Conservation (phyloP, 2,797 vertebrate genomes). For the Sphenodon punctatus region DNA sequence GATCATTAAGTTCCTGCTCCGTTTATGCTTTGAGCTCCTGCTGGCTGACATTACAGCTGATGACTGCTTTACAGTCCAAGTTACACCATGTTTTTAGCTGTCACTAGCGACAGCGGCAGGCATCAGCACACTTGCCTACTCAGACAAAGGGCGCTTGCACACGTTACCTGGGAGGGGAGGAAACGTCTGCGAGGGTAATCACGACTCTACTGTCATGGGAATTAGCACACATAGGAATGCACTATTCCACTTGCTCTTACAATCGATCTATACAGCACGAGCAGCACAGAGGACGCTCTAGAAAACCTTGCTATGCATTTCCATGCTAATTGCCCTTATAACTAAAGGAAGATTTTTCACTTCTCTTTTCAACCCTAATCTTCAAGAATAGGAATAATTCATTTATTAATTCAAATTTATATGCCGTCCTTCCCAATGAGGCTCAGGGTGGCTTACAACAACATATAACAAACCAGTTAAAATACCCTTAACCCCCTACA, state of each 20-base stretch:
- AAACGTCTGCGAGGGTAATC: no score
- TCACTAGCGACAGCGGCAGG: neutral
- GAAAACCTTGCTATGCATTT: neutral
- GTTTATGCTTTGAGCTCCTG: neutral
- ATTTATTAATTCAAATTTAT: no score
- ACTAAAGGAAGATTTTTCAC: conserved; percentile 1
- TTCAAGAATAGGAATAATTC: neutral
- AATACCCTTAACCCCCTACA: no score
- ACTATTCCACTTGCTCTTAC: no score
- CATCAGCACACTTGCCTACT: neutral
- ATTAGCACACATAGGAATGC: no score
- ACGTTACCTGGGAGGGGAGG: no score
- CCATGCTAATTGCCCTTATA: neutral
- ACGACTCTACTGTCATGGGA: no score
- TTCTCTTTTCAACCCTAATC: neutral
- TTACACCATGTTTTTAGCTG: neutral
- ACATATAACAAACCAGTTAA: no score
- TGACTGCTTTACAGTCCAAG: neutral
- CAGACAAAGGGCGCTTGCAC: no score
- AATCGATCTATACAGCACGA: neutral
- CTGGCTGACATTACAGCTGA: neutral
- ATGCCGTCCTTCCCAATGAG: no score
- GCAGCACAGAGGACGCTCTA: neutral
- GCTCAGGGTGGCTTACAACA: no score
- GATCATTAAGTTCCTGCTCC: neutral